phyloP scores from a whole-genome alignment of 2,888 invertebrate species.

The Baronia brevicornis region DNA sequence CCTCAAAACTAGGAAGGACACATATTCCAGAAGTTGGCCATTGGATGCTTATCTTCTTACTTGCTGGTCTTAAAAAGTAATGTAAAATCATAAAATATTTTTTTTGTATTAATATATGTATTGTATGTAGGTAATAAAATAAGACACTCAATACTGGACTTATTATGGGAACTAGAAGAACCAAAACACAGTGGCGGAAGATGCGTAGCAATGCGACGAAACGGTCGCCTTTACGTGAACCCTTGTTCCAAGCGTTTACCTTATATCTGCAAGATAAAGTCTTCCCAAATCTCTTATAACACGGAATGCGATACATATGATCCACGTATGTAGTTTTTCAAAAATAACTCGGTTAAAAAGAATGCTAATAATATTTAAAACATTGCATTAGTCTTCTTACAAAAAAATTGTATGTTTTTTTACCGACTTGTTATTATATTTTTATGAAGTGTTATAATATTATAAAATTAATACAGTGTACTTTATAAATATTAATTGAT shows the following conservation, averaged over 20 bases:
- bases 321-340: slow-evolving; percentile 28
- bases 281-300: slow-evolving; percentile 23
- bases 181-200: slow-evolving; percentile 31
- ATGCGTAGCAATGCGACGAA: slow-evolving; percentile 38
- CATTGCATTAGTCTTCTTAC: too few species aligned
- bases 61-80: too few species aligned
- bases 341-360: background rate
- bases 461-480: too few species aligned
- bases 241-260: slow-evolving; percentile 31
- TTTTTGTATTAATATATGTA: slow-evolving; percentile 1
- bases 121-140: slow-evolving; percentile 26
- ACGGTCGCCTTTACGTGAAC: slow-evolving; percentile 34
- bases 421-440: too few species aligned
- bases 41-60: too few species aligned
- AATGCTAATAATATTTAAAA: background rate
- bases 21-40: too few species aligned
- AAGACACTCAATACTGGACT: slow-evolving; percentile 32
- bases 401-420: too few species aligned
- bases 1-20: too few species aligned
- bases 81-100: background rate
- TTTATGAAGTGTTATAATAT: too few species aligned
- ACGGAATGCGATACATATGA: slow-evolving; percentile 36
- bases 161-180: slow-evolving; percentile 36
- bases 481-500: background rate
- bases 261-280: slow-evolving; percentile 35